Evolutionary conservation across 2,797 vertebrate genomes (phyloP).

Genomic region (Xenentodon cancila): DNA sequence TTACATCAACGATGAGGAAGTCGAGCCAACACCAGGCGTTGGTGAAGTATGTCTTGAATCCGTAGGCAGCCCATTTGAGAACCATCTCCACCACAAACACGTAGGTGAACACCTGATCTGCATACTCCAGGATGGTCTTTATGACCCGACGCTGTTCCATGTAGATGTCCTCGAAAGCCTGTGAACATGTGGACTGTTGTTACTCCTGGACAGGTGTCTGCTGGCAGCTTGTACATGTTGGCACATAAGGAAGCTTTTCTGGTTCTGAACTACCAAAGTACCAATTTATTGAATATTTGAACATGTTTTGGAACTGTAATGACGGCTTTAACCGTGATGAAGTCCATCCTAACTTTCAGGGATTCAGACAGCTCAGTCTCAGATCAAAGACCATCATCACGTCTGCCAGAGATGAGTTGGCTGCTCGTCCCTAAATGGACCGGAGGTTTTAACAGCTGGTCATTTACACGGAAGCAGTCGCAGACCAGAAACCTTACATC

Average conservation of each 20-base stretch:
- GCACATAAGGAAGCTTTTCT: background rate
- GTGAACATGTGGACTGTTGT: background rate
- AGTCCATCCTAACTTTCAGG: no score
- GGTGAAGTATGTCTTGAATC: constrained; percentile 95
- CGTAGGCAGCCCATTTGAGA: constrained; percentile 95
- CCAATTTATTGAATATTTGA: no score
- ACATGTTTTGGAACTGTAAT: no score
- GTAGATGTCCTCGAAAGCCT: constrained; percentile 98
- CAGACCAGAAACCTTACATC: no score
- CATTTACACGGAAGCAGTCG: no score
- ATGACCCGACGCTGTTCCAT: constrained; percentile 87
- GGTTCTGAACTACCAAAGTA: no score
- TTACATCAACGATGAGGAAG: constrained; percentile 95
- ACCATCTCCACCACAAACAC: constrained; percentile 95
- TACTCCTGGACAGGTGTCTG: background rate
- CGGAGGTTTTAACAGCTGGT: no score
- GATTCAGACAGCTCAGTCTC: no score
- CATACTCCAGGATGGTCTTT: constrained; percentile 90
- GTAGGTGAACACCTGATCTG: constrained; percentile 94
- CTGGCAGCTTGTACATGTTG: background rate
- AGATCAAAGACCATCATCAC: no score
- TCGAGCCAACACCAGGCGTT: constrained; percentile 98
- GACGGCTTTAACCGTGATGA: no score
- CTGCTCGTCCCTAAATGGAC: no score
- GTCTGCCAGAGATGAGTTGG: no score